Percentiles rank a stretch among this genome's conserved stretches.
phyloP scores from a whole-genome alignment of 2,113 vertebrate species.

The Triplophysa rosa region DNA sequence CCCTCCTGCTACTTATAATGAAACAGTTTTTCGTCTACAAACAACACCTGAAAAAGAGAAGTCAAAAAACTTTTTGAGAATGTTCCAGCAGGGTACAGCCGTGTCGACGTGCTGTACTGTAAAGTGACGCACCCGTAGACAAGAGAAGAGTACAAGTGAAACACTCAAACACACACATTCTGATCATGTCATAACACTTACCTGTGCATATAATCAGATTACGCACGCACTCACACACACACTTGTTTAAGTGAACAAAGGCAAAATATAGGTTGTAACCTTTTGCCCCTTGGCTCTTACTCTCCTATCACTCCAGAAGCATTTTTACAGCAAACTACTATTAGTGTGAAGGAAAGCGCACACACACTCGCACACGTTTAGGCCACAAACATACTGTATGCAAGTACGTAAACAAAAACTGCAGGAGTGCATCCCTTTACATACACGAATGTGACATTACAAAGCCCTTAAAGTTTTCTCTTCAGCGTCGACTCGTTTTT shows the following conservation, averaged over 20 bases:
- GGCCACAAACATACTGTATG: slow-evolving; percentile 20
- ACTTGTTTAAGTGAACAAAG: not conserved
- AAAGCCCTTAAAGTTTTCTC: too few relatives aligned
- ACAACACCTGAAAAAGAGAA: slow-evolving; percentile 58
- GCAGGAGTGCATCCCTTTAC: slow-evolving; percentile 42
- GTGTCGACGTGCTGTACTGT: not conserved
- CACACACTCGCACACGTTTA: slow-evolving; percentile 16
- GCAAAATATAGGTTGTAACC: not conserved
- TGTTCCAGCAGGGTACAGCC: slow-evolving; percentile 49
- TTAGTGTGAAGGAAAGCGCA: slow-evolving; percentile 18
- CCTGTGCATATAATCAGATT: not conserved
- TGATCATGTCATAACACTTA: not conserved
- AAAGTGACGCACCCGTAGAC: slow-evolving; percentile 24
- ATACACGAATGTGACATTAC: slow-evolving; percentile 14
- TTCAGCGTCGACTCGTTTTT: too few relatives aligned
- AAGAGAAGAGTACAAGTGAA: slow-evolving; percentile 37
- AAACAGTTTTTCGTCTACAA: slow-evolving; percentile 10
- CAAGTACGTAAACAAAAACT: not conserved
- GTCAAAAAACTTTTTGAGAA: slow-evolving; percentile 42
- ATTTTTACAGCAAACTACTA: slow-evolving; percentile 5
- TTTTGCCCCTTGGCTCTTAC: not conserved
- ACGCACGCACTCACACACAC: too few relatives aligned
- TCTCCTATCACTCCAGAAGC: not conserved
- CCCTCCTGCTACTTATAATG: slow-evolving; percentile 31
- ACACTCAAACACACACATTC: slow-evolving; percentile 11